Evolutionary conservation across 2,888 invertebrate species (phyloP), one percentile per base, ranked within the genome.

Genomic region (Adelognathus sp.): DNA sequence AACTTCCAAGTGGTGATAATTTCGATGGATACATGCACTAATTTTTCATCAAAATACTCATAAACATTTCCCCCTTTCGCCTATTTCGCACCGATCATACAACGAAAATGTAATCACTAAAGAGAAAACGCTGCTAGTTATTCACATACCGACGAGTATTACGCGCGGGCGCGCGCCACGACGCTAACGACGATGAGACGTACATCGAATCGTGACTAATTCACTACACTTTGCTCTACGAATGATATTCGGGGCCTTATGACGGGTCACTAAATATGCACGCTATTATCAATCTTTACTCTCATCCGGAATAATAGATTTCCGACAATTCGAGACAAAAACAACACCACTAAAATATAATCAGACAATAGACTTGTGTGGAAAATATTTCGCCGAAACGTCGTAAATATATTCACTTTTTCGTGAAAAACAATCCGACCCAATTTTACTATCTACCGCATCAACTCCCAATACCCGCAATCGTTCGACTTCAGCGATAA

Each of bases 81-180:
- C 21, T 4, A 21, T 24, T 5, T 9, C 21, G 3, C 3, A 24
- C n/a, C 18, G 3, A 1, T 9, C 21, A 7, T 33, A 50, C 0
- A 33, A 50, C 7, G 31, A 50, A 24, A 9, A 11, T 21, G 11
- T 9, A 24, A 50, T 50, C n/a, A n/a, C n/a, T 24, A 1, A 3
- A 21, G 24, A 11, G 21, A 46, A 46, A 46, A 18, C 7, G 24
- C 24, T 64, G 7, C 31, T 33, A 33, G 33, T 50, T 33, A 63
- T 64, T 50, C 31, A 14, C 50, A 50, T 64, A 46, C 33, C 50
- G 24, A 50, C n/a, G 63, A 14, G 63, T 33, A 50, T 50, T 33
- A 50, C 50, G 33, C 63, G 24, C 33, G 33, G n/a, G n/a, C n/a
- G n/a, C n/a, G n/a, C n/a, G n/a, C n/a, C n/a, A n/a, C 63, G 64